Conservation (phyloP, 2,888 invertebrate genomes). For the Electrophaes corylata region DNA sequence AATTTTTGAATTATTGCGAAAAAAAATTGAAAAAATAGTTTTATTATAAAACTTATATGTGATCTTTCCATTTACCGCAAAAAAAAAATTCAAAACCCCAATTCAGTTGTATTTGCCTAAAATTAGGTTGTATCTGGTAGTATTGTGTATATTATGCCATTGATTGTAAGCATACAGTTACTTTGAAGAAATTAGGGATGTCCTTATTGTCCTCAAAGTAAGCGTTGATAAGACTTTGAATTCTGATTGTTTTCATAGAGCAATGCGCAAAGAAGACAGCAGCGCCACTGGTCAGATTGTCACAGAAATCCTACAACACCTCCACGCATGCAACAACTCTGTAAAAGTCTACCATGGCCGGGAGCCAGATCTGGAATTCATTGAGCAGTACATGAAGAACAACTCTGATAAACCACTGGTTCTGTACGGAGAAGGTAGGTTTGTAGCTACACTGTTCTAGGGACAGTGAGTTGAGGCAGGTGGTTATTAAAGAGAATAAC, state of each 20-base stretch:
- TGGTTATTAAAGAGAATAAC: too few relatives aligned
- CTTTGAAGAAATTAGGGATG: too few relatives aligned
- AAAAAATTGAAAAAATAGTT: too few relatives aligned
- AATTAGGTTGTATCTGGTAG: too few relatives aligned
- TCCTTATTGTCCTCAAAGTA: too few relatives aligned
- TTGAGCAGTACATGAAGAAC: constrained; percentile 92
- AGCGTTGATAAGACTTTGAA: neutral
- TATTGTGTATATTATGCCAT: too few relatives aligned
- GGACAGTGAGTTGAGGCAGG: neutral
- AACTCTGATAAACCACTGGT: constrained; percentile 95
- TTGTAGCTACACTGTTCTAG: neutral
- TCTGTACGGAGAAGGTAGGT: constrained; percentile 92
- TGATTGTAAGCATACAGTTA: too few relatives aligned
- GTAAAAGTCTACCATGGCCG: constrained; percentile 97
- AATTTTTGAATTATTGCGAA: too few relatives aligned
- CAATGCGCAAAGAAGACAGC: constrained; percentile 97
- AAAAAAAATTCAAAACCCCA: too few relatives aligned
- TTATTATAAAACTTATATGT: too few relatives aligned
- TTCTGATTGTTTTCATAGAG: constrained; percentile 66
- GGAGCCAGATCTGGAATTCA: constrained; percentile 92
- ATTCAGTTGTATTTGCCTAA: too few relatives aligned
- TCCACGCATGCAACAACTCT: constrained; percentile 97
- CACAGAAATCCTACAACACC: constrained; percentile 96
- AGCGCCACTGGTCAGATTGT: constrained; percentile 97
- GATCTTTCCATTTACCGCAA: too few relatives aligned